A percentile compares a stretch with the other conserved stretches of the same genome.
Evolutionary conservation across 2,888 invertebrate species (phyloP).

Genomic region (Poecilobothrus nobilitatus): DNA sequence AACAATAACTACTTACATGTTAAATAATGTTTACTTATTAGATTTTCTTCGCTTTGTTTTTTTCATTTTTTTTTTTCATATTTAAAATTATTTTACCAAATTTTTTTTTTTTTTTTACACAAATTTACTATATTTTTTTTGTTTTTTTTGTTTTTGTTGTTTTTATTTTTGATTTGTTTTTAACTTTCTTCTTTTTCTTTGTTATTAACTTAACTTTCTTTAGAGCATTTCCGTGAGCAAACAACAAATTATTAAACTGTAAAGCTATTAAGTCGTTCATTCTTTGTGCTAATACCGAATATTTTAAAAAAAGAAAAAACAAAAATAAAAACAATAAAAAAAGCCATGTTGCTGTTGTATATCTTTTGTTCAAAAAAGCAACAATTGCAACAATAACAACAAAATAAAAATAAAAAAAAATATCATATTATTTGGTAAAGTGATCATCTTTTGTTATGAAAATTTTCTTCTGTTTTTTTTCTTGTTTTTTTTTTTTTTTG

Average conservation of each 20-base stretch:
- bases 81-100: neutral
- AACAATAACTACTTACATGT: neutral
- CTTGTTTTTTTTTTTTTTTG: too few species aligned
- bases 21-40: neutral
- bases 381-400: constrained; percentile 1
- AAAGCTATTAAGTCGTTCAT: neutral
- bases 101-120: neutral
- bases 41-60: neutral
- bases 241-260: constrained; percentile 1
- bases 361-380: neutral
- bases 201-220: neutral
- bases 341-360: neutral
- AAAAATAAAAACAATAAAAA: constrained; percentile 2
- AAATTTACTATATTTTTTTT: neutral
- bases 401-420: neutral
- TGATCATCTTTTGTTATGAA: constrained; percentile 1
- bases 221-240: neutral
- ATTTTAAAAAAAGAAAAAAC: neutral
- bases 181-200: neutral
- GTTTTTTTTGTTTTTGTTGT: neutral
- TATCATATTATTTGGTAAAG: neutral
- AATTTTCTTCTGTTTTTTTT: neutral
- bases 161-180: neutral
- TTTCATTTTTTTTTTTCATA: neutral
- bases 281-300: neutral